Evolutionary conservation across 2,888 invertebrate genomes (phyloP), one percentile per base, ranked within the genome.

Genomic region (Tricholauxania praeusta): DNA sequence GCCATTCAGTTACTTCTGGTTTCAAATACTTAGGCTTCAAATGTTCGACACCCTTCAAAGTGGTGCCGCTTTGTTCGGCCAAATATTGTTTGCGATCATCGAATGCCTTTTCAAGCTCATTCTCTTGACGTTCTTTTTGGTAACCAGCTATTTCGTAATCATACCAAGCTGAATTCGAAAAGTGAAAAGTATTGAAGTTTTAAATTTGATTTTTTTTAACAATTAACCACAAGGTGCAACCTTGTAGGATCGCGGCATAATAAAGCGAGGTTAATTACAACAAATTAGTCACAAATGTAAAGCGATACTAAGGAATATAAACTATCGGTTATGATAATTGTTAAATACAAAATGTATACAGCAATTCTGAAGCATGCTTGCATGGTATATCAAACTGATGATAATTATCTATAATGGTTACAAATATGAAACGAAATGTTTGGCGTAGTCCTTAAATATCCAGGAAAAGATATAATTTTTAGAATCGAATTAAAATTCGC

Each of bases 51-150:
- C 89, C 88, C 79, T 84, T 85, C 71, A 92, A 87, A 73, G 90
- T 90, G 78, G 91, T 90, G 66, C 90, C 91, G 55, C 89, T 90
- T 81, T 91, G 91, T 79, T 94, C 92, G 78, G 92, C 91, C 81
- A 92, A 88, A 64, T 90, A 90, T 82, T 92, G 92, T 79, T 91
- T 90, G 78, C 95, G 92, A 86, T 96, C 96, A 84, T 96, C 96
- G 85, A 96, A 96, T 64, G 94, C 92, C 86, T 93, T 92, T 86
- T 95, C 95, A 81, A 96, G 89, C 88, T 97, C 96, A 71, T 93
- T 94, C 81, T 93, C 94, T 79, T 84, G 82, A 78, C 96, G 93
- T 81, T 93, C 93, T 86, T 91, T 90, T 88, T 96, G 96, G 88
- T 95, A 96, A 85, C 92, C 92, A 79, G 93, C 90, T 85, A 95